Conservation (phyloP, 2,888 invertebrate species). For the Pinctada fucata region DNA sequence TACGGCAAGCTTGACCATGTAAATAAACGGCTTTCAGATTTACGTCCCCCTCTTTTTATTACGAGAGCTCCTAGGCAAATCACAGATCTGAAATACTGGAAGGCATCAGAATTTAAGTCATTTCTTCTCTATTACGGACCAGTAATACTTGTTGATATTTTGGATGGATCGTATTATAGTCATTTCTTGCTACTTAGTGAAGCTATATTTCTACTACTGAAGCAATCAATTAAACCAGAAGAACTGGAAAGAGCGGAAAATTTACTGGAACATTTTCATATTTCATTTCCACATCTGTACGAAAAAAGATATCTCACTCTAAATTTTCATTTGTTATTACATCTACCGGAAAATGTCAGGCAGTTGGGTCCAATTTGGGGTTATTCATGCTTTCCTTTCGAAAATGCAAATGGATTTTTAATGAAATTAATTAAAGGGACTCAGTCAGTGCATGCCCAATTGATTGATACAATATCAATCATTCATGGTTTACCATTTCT, state of each 20-base stretch:
- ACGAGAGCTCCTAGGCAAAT: slow-evolving; percentile 37
- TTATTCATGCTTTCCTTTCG: slow-evolving; percentile 45
- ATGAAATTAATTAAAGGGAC: slow-evolving; percentile 33
- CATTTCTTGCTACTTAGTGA: slow-evolving; percentile 32
- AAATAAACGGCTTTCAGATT: slow-evolving; percentile 15
- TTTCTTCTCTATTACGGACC: slow-evolving; percentile 42
- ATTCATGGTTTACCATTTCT: slow-evolving; percentile 27
- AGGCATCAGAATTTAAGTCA: slow-evolving; percentile 47
- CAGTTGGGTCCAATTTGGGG: slow-evolving; percentile 42
- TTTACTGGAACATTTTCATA: slow-evolving; percentile 25
- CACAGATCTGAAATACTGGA: slow-evolving; percentile 42
- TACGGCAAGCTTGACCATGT: slow-evolving; percentile 11
- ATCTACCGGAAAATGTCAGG: slow-evolving; percentile 37
- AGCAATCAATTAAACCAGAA: slow-evolving; percentile 5
- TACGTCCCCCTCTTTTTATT: slow-evolving; percentile 41
- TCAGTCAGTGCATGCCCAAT: slow-evolving; percentile 26
- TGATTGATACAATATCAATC: slow-evolving; percentile 22
- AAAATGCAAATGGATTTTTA: slow-evolving; percentile 34
- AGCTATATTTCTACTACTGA: slow-evolving; percentile 23
- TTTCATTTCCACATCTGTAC: slow-evolving; percentile 25
- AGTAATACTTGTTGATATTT: slow-evolving; percentile 13
- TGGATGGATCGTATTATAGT: slow-evolving; percentile 7
- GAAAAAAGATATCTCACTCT: slow-evolving; percentile 26
- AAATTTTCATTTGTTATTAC: slow-evolving; percentile 42
- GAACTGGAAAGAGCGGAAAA: slow-evolving; percentile 14